Percentiles rank a stretch among this genome's conserved stretches.
These are phyloP conservation scores for Macrophya alboannulata DNA, from an alignment of 2,888 invertebrate genomes.

Conservation along the genomic window DNA sequence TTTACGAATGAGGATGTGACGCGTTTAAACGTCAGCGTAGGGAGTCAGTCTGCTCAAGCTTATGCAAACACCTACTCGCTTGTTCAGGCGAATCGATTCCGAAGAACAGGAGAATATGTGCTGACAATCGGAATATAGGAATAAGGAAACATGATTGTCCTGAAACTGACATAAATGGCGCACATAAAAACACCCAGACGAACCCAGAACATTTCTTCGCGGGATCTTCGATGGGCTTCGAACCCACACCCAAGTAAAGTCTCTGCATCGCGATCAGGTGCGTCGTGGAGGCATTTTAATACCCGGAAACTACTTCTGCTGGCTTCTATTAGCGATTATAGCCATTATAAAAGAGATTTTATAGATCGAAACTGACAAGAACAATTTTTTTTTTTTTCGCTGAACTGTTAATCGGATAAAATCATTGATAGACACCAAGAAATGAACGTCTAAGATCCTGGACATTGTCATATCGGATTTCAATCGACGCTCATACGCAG, in stretches of 20 bases:
- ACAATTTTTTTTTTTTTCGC: background rate
- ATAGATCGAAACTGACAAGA: background rate
- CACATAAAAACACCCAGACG: background rate
- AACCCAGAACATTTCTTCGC: background rate
- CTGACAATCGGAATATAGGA: background rate
- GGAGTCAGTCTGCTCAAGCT: conserved; percentile 15
- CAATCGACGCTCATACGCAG: background rate
- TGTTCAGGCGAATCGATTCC: background rate
- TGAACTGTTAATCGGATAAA: background rate
- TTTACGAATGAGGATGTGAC: conserved; percentile 75
- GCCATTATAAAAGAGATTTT: background rate
- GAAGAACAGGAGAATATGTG: background rate
- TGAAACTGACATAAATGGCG: background rate
- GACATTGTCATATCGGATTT: background rate
- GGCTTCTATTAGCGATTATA: background rate
- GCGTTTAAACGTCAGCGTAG: conserved; percentile 62
- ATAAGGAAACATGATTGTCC: background rate
- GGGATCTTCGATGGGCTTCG: background rate
- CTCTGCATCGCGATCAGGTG: background rate
- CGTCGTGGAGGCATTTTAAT: background rate
- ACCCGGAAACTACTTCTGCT: background rate
- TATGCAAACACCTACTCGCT: conserved; percentile 11
- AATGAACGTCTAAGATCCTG: background rate
- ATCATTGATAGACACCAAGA: background rate
- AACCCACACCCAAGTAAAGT: background rate